These are phyloP conservation scores for Thumatha senex DNA, from an alignment of 2,888 invertebrate genomes.

Conservation along the genomic window DNA sequence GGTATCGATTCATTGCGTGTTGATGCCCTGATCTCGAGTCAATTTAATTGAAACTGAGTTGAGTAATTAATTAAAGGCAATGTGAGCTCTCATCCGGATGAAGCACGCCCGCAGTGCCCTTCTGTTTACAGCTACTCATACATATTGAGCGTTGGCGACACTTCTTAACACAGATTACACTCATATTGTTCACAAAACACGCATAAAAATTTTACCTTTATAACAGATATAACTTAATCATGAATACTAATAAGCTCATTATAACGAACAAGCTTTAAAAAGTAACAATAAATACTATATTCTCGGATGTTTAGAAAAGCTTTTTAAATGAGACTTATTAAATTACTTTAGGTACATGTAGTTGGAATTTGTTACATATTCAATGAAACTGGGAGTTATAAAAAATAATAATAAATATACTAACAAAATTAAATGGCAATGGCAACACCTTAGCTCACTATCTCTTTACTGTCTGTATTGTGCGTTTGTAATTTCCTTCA, in stretches of 20 bases:
- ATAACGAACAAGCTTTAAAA: slow-evolving; percentile 23
- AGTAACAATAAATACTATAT: slow-evolving; percentile 7
- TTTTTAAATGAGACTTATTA: slow-evolving; percentile 6
- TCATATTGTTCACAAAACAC: slow-evolving; percentile 37
- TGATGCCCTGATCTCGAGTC: slow-evolving; percentile 76
- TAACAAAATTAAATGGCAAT: no score
- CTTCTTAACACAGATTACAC: slow-evolving; percentile 40
- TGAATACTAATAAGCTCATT: slow-evolving; percentile 42
- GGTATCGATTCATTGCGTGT: slow-evolving; percentile 74
- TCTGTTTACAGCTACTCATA: slow-evolving; percentile 65
- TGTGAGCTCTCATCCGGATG: slow-evolving; percentile 74
- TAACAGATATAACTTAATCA: slow-evolving; percentile 28
- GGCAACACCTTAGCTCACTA: no score
- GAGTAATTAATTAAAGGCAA: slow-evolving; percentile 82
- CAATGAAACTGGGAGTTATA: neutral
- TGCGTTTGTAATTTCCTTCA: no score
- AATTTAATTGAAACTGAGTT: slow-evolving; percentile 81
- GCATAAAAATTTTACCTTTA: slow-evolving; percentile 34
- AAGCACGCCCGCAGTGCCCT: slow-evolving; percentile 49
- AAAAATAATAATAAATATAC: no score
- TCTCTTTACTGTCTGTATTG: no score
- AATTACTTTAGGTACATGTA: slow-evolving; percentile 4
- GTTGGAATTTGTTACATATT: neutral
- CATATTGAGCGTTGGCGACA: slow-evolving; percentile 47
- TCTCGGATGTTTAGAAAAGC: slow-evolving; percentile 7